These are phyloP conservation scores for Scomber japonicus DNA, from an alignment of 2,113 vertebrate genomes.

Conservation along the genomic window DNA sequence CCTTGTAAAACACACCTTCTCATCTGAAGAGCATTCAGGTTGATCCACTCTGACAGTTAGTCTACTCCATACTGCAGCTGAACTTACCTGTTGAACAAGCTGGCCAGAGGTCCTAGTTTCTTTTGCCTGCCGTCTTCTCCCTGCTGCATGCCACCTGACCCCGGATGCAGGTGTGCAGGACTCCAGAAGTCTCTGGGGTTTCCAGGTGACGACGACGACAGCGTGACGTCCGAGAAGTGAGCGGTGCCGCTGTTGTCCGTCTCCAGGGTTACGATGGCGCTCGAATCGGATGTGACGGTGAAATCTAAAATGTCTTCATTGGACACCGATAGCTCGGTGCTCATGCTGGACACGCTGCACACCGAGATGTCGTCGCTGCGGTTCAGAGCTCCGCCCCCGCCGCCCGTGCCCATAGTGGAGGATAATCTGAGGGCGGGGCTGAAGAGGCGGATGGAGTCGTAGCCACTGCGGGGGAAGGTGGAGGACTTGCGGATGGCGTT, in stretches of 20 bases:
- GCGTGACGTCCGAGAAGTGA: slow-evolving; percentile 86
- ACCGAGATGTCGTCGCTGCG: slow-evolving; percentile 90
- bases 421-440: slow-evolving; percentile 78
- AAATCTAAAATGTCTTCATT: slow-evolving; percentile 93
- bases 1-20: neutral
- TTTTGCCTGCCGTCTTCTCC: slow-evolving; percentile 82
- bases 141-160: slow-evolving; percentile 16
- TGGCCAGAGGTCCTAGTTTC: slow-evolving; percentile 86
- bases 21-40: neutral
- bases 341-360: slow-evolving; percentile 93
- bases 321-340: slow-evolving; percentile 93
- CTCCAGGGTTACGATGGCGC: slow-evolving; percentile 93
- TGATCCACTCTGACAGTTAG: too few relatives aligned
- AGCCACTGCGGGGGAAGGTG: slow-evolving; percentile 89
- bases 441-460: slow-evolving; percentile 85
- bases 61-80: neutral
- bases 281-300: slow-evolving; percentile 92
- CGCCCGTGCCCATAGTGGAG: neutral
- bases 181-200: slow-evolving; percentile 59
- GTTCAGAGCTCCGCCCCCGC: slow-evolving; percentile 73
- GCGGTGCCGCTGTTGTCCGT: slow-evolving; percentile 77
- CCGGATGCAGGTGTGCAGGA: slow-evolving; percentile 46
- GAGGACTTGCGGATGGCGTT: slow-evolving; percentile 87
- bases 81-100: slow-evolving; percentile 90
- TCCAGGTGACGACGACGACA: slow-evolving; percentile 81